phyloP scores from a whole-genome alignment of 2,888 invertebrate genomes.

The Parasteatoda lunata region DNA sequence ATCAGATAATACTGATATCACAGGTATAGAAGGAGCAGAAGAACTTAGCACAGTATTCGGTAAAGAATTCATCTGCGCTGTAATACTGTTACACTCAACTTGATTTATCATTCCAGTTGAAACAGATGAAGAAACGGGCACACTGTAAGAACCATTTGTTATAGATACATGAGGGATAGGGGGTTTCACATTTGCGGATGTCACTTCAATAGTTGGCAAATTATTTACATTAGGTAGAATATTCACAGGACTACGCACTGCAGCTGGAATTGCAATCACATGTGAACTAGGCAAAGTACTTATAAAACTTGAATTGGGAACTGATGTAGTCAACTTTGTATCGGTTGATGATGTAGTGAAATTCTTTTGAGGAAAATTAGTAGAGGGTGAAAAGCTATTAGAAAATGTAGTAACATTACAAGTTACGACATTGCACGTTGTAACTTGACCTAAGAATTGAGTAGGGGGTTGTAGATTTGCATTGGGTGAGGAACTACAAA shows the following conservation, averaged over 20 bases:
- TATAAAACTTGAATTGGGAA: not conserved
- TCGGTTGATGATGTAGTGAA: constrained; percentile 8
- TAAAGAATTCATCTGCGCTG: too few relatives aligned
- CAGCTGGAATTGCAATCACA: constrained; percentile 8
- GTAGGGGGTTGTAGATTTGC: not conserved
- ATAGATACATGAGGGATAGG: constrained; percentile 10
- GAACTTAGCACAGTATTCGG: too few relatives aligned
- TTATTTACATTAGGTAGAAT: not conserved
- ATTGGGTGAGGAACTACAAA: constrained; percentile 7
- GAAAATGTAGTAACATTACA: constrained; percentile 14
- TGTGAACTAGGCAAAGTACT: not conserved
- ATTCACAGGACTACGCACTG: not conserved
- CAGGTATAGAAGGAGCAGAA: not conserved
- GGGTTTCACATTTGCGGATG: not conserved
- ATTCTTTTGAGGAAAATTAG: not conserved
- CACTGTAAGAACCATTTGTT: not conserved
- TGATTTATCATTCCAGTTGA: not conserved
- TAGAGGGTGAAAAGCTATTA: constrained; percentile 1
- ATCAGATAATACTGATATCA: not conserved
- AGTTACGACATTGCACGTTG: constrained; percentile 7
- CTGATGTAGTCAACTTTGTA: not conserved
- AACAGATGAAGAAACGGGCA: not conserved
- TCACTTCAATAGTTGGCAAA: too few relatives aligned
- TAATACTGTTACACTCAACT: constrained; percentile 1
- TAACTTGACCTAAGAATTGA: not conserved